Percentiles rank a stretch among this genome's conserved stretches.
phyloP scores from a whole-genome alignment of 2,113 vertebrate genomes.

The Coracopsis vasa region DNA sequence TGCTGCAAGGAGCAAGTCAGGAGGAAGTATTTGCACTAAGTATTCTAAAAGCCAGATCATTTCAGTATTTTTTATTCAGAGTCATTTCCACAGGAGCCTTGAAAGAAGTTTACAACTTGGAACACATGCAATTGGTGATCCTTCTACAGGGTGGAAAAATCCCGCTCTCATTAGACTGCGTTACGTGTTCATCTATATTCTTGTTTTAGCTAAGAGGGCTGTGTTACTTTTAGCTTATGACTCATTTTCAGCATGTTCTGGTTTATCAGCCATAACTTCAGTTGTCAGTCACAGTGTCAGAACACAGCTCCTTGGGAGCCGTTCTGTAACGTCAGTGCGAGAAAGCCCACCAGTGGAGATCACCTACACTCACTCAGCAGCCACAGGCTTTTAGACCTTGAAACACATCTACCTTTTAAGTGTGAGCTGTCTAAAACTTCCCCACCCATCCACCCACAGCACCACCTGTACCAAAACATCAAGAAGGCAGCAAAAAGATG shows the following conservation, averaged over 20 bases:
- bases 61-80: not conserved
- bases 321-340: not conserved
- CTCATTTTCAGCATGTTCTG: slow-evolving; percentile 28
- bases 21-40: not conserved
- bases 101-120: not conserved
- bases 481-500: not conserved
- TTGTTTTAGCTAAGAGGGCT: not conserved
- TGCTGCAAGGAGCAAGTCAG: not conserved
- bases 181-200: not conserved
- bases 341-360: not conserved
- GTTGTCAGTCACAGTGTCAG: not conserved
- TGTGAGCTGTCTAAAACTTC: not conserved
- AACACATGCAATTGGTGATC: not conserved
- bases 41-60: not conserved
- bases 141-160: not conserved
- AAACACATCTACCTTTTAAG: not conserved
- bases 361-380: not conserved
- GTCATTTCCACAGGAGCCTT: not conserved
- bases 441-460: slow-evolving; percentile 30
- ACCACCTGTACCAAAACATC: slow-evolving; percentile 23
- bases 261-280: not conserved
- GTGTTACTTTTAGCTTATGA: slow-evolving; percentile 43
- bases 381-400: not conserved
- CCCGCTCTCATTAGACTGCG: not conserved
- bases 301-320: not conserved